These are phyloP conservation scores for Melanogrammus aeglefinus DNA, from an alignment of 2,797 vertebrate species.

Conservation along the genomic window DNA sequence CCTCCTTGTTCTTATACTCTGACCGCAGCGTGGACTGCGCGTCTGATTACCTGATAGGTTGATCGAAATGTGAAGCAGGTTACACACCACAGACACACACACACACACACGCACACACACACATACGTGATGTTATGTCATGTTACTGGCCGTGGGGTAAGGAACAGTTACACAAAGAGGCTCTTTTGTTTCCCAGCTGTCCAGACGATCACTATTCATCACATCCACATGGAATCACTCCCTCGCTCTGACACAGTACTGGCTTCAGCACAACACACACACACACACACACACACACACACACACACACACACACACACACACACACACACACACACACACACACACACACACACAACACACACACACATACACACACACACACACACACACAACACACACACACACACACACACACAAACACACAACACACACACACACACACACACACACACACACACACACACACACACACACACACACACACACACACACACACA, in stretches of 20 bases:
- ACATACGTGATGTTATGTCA: constrained; percentile 6
- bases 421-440: no score
- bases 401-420: no score
- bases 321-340: no score
- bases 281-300: background rate
- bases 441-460: background rate
- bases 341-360: no score
- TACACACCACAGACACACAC: background rate
- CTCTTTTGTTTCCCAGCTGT: constrained; percentile 2
- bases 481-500: no score
- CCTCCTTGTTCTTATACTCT: background rate
- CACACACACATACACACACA: background rate
- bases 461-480: background rate
- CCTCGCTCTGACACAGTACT: no score
- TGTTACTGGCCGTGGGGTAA: background rate
- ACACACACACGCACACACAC: background rate
- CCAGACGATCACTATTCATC: constrained; percentile 33
- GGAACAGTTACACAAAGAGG: background rate
- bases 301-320: no score
- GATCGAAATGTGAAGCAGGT: background rate
- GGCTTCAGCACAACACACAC: no score
- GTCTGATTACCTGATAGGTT: background rate
- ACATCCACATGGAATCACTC: constrained; percentile 21
- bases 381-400: no score
- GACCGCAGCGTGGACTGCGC: background rate